A percentile compares a stretch with the other conserved stretches of the same genome.
Evolutionary conservation across 2,113 vertebrate species (phyloP).

Genomic region (Meriones unguiculatus): DNA sequence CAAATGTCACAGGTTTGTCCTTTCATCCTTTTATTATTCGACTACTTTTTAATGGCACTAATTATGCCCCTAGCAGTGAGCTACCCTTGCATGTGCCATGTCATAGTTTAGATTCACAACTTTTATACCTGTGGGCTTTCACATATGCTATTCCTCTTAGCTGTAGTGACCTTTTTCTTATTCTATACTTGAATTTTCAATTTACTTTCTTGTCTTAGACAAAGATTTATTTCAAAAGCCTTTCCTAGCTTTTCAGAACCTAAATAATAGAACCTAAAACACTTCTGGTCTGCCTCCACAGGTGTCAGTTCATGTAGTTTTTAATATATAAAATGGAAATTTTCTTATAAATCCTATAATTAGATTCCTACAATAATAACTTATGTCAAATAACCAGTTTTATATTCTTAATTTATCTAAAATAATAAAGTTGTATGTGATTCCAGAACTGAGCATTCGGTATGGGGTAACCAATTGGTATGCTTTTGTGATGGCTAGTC

Average conservation of each 20-base stretch:
- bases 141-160: background rate
- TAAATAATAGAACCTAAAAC: background rate
- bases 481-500: background rate
- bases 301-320: background rate
- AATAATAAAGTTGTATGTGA: background rate
- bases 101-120: slow-evolving; percentile 45
- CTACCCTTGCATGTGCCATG: background rate
- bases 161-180: slow-evolving; percentile 65
- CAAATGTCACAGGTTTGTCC: slow-evolving; percentile 53
- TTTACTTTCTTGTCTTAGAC: slow-evolving; percentile 47
- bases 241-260: background rate
- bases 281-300: background rate
- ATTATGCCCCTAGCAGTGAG: slow-evolving; percentile 38
- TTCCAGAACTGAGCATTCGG: background rate
- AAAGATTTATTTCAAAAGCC: slow-evolving; percentile 20
- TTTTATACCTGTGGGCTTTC: slow-evolving; percentile 23
- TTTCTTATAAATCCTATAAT: background rate
- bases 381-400: background rate
- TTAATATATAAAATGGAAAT: background rate
- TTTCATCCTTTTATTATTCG: slow-evolving; percentile 49
- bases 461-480: background rate
- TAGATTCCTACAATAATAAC: background rate
- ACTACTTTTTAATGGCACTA: slow-evolving; percentile 54
- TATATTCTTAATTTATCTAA: background rate
- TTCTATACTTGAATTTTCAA: slow-evolving; percentile 45